Base-by-base conservation (phyloP, 2,888 invertebrate species). In the Tanaodytes sp. region DNA sequence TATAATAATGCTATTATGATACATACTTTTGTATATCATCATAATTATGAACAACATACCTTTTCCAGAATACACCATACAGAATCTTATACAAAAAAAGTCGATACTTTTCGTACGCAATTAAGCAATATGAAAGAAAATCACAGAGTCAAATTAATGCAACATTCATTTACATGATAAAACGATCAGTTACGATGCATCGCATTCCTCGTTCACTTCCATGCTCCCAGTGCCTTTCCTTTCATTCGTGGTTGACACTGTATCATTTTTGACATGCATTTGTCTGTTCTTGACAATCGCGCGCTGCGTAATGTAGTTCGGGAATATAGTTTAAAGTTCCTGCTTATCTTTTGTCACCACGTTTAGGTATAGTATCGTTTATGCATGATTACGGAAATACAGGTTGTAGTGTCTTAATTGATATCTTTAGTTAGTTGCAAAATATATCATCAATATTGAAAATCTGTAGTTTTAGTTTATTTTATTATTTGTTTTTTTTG, bases 131-230 rank as follows among this genome's bases (percentile, higher is more conserved):
- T 71, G 74, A 73, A 75, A 74, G 67, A 63, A 73, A 75, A 75
- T 75, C 72, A 77, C 76, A 77, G 76, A 80, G 75, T 80, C 74
- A 75, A 77, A 81, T 80, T 64, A 67, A 71, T 71, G 45, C 46
- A 67, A 71, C 71, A 71, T 71, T 63, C 63, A 67, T 63, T 59
- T 67, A 63, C 55, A 64, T 59, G 55, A 67, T 61, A 61, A 59
- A 67, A 67, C 58, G 59, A 37, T 57, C 59, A 46, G 57, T 71
- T 55, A 54, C 54, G 46, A 70, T 51, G 45, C 45, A 61, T 65
- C 70, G 61, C 62, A 70, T 31, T 64, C 48, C 48, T 55, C 52
- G 52, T 64, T 55, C 43, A 64, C 45, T 43, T 57, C 42, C 51
- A 55, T 66, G 40, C 45, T 67, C 58, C 58, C 40, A 42, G 33